Conservation (phyloP, 2,113 vertebrate species). For the Oreochromis tanganicae region DNA sequence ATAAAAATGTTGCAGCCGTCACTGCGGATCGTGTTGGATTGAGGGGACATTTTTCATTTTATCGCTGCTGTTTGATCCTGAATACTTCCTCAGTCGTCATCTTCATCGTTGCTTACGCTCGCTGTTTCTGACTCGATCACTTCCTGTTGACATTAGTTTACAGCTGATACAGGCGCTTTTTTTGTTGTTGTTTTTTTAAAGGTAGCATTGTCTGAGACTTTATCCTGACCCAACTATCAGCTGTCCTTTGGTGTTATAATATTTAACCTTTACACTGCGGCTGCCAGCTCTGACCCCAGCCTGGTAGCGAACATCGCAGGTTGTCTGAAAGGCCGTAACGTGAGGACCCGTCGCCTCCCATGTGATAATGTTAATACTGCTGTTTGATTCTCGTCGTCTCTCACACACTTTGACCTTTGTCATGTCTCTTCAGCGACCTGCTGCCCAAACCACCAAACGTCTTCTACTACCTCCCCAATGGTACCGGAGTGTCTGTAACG, state of each 20-base stretch:
- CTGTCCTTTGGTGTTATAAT: not conserved
- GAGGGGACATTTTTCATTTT: not conserved
- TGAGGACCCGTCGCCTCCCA: not conserved
- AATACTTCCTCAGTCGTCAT: not conserved
- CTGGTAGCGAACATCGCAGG: rapidly evolving
- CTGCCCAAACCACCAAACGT: constrained; percentile 69
- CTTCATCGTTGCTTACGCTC: not conserved
- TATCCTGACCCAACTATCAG: not conserved
- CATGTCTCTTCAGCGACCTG: constrained; percentile 67
- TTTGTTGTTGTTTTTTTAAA: not conserved
- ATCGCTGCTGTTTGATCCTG: not conserved
- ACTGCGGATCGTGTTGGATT: rapidly evolving
- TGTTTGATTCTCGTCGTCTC: not conserved
- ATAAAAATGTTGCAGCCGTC: not conserved
- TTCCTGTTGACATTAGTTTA: not conserved
- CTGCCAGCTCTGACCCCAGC: not conserved
- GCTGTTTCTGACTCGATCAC: rapidly evolving
- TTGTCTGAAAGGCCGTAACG: rapidly evolving
- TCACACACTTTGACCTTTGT: not conserved
- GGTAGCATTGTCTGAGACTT: not conserved
- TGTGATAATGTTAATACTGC: not conserved
- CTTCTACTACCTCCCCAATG: constrained; percentile 82
- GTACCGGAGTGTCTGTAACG: constrained; percentile 65
- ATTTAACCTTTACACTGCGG: not conserved
- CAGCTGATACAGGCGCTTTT: not conserved